Evolutionary conservation across 2,888 invertebrate species (phyloP).

Genomic region (Toxonevra muliebris): DNA sequence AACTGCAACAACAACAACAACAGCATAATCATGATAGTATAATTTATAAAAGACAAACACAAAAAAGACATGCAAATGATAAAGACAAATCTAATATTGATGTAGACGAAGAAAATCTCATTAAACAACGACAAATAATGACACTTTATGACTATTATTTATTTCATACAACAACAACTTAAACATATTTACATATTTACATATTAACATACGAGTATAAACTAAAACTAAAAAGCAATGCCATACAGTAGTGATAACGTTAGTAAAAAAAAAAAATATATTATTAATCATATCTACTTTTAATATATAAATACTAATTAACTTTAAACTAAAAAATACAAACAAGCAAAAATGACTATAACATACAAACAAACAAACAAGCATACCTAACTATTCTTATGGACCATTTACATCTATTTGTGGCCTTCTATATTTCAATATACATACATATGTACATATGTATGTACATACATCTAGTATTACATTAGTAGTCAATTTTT

Average conservation of each 20-base stretch:
- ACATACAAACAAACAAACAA: conserved; percentile 35
- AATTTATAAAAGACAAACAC: background rate
- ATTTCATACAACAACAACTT: conserved; percentile 47
- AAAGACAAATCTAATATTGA: conserved; percentile 36
- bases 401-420: conserved; percentile 44
- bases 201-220: conserved; percentile 15
- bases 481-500: conserved; percentile 19
- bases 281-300: no score
- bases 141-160: conserved; percentile 58
- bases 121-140: conserved; percentile 54
- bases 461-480: conserved; percentile 16
- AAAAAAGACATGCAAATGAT: conserved; percentile 9
- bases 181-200: conserved; percentile 26
- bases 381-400: conserved; percentile 39
- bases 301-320: conserved; percentile 20
- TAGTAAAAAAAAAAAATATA: no score
- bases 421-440: conserved; percentile 56
- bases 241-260: conserved; percentile 26
- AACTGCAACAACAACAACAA: conserved; percentile 24
- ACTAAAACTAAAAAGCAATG: conserved; percentile 23
- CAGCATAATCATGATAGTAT: conserved; percentile 11
- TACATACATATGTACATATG: conserved; percentile 16
- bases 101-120: conserved; percentile 30
- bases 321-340: conserved; percentile 22
- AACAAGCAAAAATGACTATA: conserved; percentile 45